Conservation (phyloP, 2,113 vertebrate genomes). For the Cygnus buccinator region DNA sequence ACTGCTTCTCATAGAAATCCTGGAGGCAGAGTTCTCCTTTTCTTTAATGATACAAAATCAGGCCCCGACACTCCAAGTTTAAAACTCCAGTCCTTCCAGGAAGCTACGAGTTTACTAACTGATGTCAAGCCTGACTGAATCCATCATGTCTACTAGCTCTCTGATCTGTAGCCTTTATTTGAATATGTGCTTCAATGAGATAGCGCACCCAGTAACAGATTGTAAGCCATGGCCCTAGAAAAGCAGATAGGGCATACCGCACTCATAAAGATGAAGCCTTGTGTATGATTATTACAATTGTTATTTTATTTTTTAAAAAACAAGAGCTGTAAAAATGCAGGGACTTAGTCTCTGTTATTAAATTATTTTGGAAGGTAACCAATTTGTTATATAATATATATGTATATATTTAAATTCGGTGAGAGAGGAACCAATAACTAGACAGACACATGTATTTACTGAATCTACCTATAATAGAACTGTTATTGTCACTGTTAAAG, state of each 20-base stretch:
- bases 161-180: not conserved
- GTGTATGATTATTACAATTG: not conserved
- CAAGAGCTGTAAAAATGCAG: not conserved
- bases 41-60: not conserved
- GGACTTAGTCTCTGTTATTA: not conserved
- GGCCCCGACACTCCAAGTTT: not conserved
- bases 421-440: not conserved
- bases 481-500: not conserved
- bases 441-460: not conserved
- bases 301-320: not conserved
- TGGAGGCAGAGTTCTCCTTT: not conserved
- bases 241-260: not conserved
- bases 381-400: not conserved
- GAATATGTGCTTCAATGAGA: not conserved
- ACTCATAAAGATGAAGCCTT: not conserved
- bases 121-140: not conserved
- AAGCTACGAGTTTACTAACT: not conserved
- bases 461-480: not conserved
- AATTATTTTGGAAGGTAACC: not conserved
- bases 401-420: not conserved
- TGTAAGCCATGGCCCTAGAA: not conserved
- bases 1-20: not conserved
- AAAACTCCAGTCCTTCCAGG: not conserved
- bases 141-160: not conserved
- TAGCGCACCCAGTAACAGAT: not conserved